phyloP scores from a whole-genome alignment of 2,888 invertebrate species.

The Hedya salicella region DNA sequence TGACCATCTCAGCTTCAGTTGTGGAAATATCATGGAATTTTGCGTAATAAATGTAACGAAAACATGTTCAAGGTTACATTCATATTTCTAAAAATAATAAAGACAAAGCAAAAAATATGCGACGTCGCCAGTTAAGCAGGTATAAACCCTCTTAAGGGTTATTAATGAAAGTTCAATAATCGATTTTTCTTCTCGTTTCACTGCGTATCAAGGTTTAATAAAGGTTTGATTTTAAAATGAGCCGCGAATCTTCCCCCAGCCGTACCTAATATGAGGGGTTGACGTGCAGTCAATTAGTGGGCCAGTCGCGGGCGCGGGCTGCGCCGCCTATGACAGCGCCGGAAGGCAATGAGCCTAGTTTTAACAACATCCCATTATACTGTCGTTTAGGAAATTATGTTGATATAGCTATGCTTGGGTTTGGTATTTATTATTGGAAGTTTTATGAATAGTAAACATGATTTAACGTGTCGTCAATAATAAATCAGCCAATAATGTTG shows the following conservation, averaged over 20 bases:
- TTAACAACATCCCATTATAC: slow-evolving; percentile 55
- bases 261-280: slow-evolving; percentile 75
- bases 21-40: too few species aligned
- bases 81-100: too few species aligned
- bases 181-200: not conserved
- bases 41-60: too few species aligned
- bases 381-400: slow-evolving; percentile 54
- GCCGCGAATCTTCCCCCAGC: slow-evolving; percentile 63
- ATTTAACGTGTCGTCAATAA: too few species aligned
- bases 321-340: slow-evolving; percentile 81
- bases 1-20: too few species aligned
- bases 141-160: not conserved
- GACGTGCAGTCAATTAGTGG: slow-evolving; percentile 82
- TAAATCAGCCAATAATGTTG: too few species aligned
- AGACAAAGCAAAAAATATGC: too few species aligned
- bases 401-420: slow-evolving; percentile 7
- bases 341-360: slow-evolving; percentile 75
- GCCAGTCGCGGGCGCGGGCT: slow-evolving; percentile 63
- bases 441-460: too few species aligned
- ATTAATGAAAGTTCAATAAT: not conserved
- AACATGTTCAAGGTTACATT: too few species aligned
- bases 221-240: slow-evolving; percentile 24
- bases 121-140: too few species aligned
- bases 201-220: not conserved
- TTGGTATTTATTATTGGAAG: too few species aligned